Base-by-base conservation (phyloP, 2,113 vertebrate species). In the Nothobranchius kuhntae region DNA sequence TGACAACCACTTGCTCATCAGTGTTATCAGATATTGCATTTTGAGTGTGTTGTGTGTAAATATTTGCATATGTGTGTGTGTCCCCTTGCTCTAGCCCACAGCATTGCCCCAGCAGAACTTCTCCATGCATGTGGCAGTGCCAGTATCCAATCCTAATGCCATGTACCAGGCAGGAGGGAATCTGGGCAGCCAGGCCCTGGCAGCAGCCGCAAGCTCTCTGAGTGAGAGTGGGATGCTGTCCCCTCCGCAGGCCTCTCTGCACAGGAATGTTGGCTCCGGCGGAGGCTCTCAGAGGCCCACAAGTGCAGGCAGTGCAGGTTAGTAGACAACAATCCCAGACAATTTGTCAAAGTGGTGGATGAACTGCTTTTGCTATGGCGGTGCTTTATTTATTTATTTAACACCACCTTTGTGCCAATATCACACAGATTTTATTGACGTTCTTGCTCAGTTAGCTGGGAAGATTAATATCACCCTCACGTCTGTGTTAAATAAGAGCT, bases 51-150 rank as follows among this genome's bases (percentile, higher is more conserved):
- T 68, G 65, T 78, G 72, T 86, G 64, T 89, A 80, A 86, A 81
- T 75, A 75, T 78, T 72, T 86, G 47, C 15, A 15, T 50, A 46
- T 80, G 51, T 89, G 73, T 87, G 62, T 87, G 62, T 86, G 73
- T 87, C 66, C 83, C 61, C 63, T 66, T 89, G 78, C 48, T 84
- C 4, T 90, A 99, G 98, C 96, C 93, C 55, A 79, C 95, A 71
- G 95, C 92, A 61, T 80, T 98, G 91, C 96, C 96, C 14, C 96
- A 95, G 86, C 97, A 97, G 90, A 98, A 95, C 93, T 99, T 99
- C 91, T 96, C 97, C 42, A 98, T 99, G 97, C 98, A 97, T 46
- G 98, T 99, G 92, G 97, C 96, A 0, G 96, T 99, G 73, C 98
- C 97, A 0, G 96, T 99, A 81, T 95, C 95, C 90, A 97, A 96